These are phyloP conservation scores for Troides aeacus DNA, from an alignment of 2,888 invertebrate genomes.

Conservation along the genomic window DNA sequence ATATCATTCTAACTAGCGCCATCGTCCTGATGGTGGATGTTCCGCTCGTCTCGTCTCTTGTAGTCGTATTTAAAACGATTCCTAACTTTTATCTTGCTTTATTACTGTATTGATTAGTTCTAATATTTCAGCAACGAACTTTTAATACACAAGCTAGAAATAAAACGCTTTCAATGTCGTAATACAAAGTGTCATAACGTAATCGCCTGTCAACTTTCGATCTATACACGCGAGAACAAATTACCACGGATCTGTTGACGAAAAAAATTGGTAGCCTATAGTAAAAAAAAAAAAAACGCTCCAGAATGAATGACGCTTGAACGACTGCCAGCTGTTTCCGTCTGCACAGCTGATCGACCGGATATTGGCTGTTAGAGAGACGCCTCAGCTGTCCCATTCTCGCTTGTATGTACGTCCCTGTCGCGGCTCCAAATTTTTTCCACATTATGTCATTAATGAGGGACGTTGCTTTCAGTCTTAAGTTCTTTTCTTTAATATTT, in stretches of 20 bases:
- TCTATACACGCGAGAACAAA: constrained; percentile 30
- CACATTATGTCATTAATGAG: constrained; percentile 57
- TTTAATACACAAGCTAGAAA: no score
- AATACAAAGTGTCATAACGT: not conserved
- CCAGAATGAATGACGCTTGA: constrained; percentile 56
- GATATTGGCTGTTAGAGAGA: constrained; percentile 74
- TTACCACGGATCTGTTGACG: constrained; percentile 31
- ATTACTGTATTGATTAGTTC: no score
- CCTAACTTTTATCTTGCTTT: no score
- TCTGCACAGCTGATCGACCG: constrained; percentile 75
- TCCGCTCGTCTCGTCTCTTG: no score
- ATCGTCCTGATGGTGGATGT: no score
- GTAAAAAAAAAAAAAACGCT: constrained; percentile 34
- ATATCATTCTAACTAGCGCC: no score
- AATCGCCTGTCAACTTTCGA: constrained; percentile 7
- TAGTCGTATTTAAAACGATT: no score
- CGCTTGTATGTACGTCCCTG: constrained; percentile 41
- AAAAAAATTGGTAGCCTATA: constrained; percentile 54
- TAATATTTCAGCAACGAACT: no score
- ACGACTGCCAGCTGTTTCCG: constrained; percentile 74
- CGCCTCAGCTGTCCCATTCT: constrained; percentile 48
- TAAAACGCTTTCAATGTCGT: not conserved
- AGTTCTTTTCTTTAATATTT: constrained; percentile 31
- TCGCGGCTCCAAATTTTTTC: constrained; percentile 58
- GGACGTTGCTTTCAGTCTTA: constrained; percentile 42